Percentiles rank a stretch among this genome's conserved stretches.
Conservation (phyloP, 2,113 vertebrate genomes). For the Hydrochoerus hydrochaeris region DNA sequence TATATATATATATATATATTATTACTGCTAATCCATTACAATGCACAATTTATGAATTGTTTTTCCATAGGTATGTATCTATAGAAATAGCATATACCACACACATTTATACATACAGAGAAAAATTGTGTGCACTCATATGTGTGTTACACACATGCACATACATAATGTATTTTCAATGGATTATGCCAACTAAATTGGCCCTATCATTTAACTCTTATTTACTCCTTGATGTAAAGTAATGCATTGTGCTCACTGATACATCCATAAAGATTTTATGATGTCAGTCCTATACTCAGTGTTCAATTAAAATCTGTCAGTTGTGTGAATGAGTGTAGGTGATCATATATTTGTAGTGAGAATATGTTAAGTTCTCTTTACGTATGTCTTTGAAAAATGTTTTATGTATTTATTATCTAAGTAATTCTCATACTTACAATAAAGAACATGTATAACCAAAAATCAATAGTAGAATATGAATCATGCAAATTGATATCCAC, state of each 20-base stretch:
- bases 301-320: background rate
- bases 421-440: background rate
- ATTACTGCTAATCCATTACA: background rate
- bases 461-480: background rate
- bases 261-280: background rate
- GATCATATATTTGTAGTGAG: background rate
- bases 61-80: background rate
- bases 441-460: background rate
- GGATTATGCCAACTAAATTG: background rate
- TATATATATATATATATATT: too few species aligned
- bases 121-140: background rate
- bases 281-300: background rate
- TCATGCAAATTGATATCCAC: background rate
- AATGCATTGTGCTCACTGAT: background rate
- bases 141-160: background rate
- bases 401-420: slow-evolving; percentile 6
- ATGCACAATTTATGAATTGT: background rate
- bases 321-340: background rate
- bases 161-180: background rate
- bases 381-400: background rate
- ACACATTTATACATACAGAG: background rate
- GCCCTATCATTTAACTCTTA: background rate
- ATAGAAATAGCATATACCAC: background rate
- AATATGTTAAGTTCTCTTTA: slow-evolving; percentile 23
- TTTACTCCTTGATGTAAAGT: background rate